A percentile compares a stretch with the other conserved stretches of the same genome.
Evolutionary conservation across 1,140 invertebrate genomes (phyloP).

Genomic region (Drosophila quadrilineata): DNA sequence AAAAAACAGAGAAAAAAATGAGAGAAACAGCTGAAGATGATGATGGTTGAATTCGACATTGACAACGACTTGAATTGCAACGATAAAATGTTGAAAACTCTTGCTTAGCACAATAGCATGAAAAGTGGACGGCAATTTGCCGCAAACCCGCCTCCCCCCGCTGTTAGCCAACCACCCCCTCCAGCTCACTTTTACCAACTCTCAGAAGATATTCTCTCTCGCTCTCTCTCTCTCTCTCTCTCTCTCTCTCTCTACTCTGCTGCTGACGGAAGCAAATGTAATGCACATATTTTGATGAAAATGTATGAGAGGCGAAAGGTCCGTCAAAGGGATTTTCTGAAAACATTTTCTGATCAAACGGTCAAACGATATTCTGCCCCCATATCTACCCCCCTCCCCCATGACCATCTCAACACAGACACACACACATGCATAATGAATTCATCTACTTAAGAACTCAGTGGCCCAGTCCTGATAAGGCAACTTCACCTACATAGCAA

Average conservation of each 20-base stretch:
- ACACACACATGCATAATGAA: constrained; percentile 26
- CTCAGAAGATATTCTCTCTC: background rate
- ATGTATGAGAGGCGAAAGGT: background rate
- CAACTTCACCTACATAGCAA: constrained; percentile 25
- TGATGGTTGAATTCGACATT: constrained; percentile 21
- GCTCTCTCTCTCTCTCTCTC: background rate
- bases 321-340: constrained; percentile 7
- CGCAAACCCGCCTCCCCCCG: too few species aligned
- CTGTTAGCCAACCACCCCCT: too few species aligned
- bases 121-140: constrained; percentile 71
- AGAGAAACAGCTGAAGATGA: background rate
- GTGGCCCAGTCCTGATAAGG: constrained; percentile 26
- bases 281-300: constrained; percentile 9
- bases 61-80: constrained; percentile 46
- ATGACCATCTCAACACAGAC: too few species aligned
- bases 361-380: background rate
- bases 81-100: constrained; percentile 35
- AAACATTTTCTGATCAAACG: constrained; percentile 6
- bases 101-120: constrained; percentile 48
- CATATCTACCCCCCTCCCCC: too few species aligned
- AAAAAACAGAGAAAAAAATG: background rate
- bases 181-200: too few species aligned
- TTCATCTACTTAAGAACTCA: constrained; percentile 20
- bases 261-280: background rate
- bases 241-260: background rate